phyloP scores from a whole-genome alignment of 1,140 invertebrate species.

The Nasonia longicornis region DNA sequence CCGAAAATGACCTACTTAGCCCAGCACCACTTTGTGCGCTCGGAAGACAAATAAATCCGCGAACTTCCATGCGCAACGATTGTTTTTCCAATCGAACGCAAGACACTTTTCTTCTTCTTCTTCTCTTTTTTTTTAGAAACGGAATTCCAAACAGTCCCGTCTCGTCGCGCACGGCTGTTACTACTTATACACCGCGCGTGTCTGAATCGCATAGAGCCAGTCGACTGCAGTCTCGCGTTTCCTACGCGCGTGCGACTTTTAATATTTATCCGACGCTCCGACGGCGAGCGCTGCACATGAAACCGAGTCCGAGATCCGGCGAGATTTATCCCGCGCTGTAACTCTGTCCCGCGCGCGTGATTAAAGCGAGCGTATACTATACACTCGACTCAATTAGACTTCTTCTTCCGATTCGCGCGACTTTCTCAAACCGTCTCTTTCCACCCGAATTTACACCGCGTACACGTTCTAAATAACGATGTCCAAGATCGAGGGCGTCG shows the following conservation, averaged over 20 bases:
- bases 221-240: slow-evolving; percentile 23
- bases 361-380: background rate
- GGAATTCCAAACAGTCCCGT: background rate
- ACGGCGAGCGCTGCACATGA: background rate
- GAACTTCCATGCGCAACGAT: background rate
- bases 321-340: slow-evolving; percentile 10
- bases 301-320: slow-evolving; percentile 7
- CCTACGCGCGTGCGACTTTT: slow-evolving; percentile 5
- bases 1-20: background rate
- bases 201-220: background rate
- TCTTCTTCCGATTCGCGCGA: background rate
- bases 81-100: background rate
- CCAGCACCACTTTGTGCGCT: background rate
- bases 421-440: background rate
- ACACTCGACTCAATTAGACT: slow-evolving; percentile 17
- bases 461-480: background rate
- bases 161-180: too few relatives aligned
- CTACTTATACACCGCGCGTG: background rate
- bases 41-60: background rate
- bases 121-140: background rate
- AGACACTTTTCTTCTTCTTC: background rate
- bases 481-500: background rate
- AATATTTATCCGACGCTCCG: background rate
- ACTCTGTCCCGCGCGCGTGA: background rate
- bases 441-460: background rate